Conservation (phyloP, 2,113 vertebrate species). For the Archocentrus centrarchus region DNA sequence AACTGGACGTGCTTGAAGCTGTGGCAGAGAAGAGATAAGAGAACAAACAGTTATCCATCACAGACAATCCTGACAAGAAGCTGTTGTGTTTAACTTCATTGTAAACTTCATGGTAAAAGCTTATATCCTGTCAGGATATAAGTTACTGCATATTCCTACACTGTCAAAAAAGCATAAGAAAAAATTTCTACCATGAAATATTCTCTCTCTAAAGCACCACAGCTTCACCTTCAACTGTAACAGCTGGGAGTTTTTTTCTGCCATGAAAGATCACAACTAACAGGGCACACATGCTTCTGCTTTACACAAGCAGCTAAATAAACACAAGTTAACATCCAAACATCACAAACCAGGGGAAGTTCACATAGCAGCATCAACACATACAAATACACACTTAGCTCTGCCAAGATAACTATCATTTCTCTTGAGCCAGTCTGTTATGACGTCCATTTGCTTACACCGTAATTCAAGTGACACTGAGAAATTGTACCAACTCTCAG, state of each 20-base stretch:
- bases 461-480: slow-evolving; percentile 18
- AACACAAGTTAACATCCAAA: slow-evolving; percentile 17
- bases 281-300: not conserved
- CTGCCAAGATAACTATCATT: slow-evolving; percentile 5
- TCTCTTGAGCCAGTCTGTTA: not conserved
- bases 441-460: not conserved
- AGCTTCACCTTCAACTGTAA: not conserved
- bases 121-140: not conserved
- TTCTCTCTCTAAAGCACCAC: not conserved
- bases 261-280: not conserved
- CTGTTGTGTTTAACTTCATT: not conserved
- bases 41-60: not conserved
- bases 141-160: not conserved
- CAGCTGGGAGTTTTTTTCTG: not conserved
- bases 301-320: not conserved
- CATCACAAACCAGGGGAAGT: not conserved
- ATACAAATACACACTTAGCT: not conserved
- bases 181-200: not conserved
- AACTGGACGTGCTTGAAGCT: not conserved
- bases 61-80: not conserved
- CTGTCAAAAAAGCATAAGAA: not conserved
- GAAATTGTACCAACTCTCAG: slow-evolving; percentile 11
- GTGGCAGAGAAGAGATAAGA: not conserved
- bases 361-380: not conserved
- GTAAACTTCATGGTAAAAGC: too few species aligned